These are phyloP conservation scores for Ophion slaviceki DNA, from an alignment of 2,888 invertebrate species.

Conservation along the genomic window DNA sequence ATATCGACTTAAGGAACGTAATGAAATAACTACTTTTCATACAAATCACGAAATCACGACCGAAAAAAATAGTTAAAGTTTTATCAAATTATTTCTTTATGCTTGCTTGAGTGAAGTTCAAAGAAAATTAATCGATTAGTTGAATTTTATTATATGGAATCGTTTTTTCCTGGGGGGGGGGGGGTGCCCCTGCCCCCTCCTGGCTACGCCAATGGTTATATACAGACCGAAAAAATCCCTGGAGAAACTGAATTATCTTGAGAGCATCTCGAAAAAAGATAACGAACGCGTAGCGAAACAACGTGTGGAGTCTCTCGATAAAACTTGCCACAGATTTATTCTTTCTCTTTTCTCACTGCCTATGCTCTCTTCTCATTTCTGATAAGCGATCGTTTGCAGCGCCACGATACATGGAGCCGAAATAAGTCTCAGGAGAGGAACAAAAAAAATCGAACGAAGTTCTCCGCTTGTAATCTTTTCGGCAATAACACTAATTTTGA, in stretches of 20 bases:
- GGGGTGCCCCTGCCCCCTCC: no score
- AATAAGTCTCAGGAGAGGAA: background rate
- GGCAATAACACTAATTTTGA: no score
- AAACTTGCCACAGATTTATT: conserved; percentile 23
- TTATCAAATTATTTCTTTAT: no score
- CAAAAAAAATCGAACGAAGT: background rate
- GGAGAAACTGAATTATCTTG: conserved; percentile 27
- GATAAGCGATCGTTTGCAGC: conserved; percentile 26
- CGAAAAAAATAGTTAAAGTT: no score
- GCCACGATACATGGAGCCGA: background rate
- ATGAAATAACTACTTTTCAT: no score
- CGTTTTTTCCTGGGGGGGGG: no score
- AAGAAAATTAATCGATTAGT: no score
- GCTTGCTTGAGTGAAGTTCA: no score
- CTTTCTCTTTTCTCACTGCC: conserved; percentile 1
- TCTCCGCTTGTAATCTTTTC: background rate
- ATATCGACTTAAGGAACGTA: no score
- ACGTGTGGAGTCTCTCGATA: conserved; percentile 50
- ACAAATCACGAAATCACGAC: no score
- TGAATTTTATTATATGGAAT: no score
- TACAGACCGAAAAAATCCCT: background rate
- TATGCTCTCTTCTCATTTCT: background rate
- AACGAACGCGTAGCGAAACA: conserved; percentile 20
- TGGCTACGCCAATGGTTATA: background rate
- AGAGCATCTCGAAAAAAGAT: conserved; percentile 29